Conservation (phyloP, 2,888 invertebrate genomes). For the Strigamia maritima region DNA sequence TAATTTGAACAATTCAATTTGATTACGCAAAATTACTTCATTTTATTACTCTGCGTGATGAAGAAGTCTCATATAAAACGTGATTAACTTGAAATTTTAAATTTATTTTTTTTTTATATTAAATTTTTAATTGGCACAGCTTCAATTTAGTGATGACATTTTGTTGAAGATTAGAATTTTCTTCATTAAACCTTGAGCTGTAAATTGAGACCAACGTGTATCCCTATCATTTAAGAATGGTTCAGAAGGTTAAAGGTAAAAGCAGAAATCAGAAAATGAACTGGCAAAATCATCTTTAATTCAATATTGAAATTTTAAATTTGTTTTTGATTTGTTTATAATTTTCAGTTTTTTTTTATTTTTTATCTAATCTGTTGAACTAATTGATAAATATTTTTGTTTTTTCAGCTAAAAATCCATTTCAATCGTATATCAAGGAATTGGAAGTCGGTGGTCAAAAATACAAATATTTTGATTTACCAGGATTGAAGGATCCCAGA, state of each 20-base stretch:
- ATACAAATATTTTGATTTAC: constrained; percentile 76
- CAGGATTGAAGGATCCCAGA: constrained; percentile 65
- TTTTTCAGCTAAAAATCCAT: constrained; percentile 63
- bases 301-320: background rate
- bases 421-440: constrained; percentile 60
- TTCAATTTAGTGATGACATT: background rate
- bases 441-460: constrained; percentile 61
- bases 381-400: constrained; percentile 40
- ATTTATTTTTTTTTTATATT: background rate
- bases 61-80: too few relatives aligned
- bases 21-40: too few relatives aligned
- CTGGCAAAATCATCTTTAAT: background rate
- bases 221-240: background rate
- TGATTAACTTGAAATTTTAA: background rate
- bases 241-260: background rate
- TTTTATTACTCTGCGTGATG: too few relatives aligned
- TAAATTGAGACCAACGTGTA: background rate
- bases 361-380: background rate
- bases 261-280: background rate
- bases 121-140: background rate
- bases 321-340: background rate
- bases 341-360: background rate
- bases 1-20: too few relatives aligned
- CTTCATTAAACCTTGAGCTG: background rate
- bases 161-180: background rate